Conservation (phyloP, 2,797 vertebrate species). For the Falco rusticolus region DNA sequence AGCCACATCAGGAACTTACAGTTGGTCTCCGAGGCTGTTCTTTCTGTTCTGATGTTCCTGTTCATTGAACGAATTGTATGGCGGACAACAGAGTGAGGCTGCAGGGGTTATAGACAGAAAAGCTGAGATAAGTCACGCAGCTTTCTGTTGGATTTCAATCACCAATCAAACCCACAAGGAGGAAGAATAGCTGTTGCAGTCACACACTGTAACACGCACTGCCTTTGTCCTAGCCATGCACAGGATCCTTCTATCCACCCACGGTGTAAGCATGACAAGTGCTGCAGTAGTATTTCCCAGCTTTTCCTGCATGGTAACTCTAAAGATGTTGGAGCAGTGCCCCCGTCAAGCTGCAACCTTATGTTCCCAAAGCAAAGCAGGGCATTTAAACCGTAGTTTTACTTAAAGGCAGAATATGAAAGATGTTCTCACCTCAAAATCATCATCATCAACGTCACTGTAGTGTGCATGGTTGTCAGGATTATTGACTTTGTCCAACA, state of each 20-base stretch:
- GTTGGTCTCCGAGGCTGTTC: conserved; percentile 93
- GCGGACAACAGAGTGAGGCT: conserved; percentile 88
- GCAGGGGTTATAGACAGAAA: background rate
- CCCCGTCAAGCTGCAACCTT: background rate
- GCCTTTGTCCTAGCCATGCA: background rate
- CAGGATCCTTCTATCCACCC: background rate
- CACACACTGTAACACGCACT: accelerated
- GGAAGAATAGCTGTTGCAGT: background rate
- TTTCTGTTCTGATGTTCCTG: conserved; percentile 88
- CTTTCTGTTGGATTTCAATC: background rate
- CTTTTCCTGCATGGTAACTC: background rate
- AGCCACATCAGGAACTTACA: conserved; percentile 82
- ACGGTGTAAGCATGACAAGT: background rate
- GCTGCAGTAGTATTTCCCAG: background rate
- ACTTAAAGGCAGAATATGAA: background rate
- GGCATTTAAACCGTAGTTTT: background rate
- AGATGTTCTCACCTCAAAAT: conserved; percentile 87
- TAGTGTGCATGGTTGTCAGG: conserved; percentile 93
- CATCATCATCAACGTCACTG: conserved; percentile 89
- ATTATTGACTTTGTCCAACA: conserved; percentile 95
- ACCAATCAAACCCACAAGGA: background rate
- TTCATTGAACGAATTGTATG: conserved; percentile 97
- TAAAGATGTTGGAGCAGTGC: background rate
- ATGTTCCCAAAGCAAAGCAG: background rate
- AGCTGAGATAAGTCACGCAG: accelerated